These are phyloP conservation scores for Drosophila infuscata DNA, from an alignment of 2,888 invertebrate species.

Conservation along the genomic window DNA sequence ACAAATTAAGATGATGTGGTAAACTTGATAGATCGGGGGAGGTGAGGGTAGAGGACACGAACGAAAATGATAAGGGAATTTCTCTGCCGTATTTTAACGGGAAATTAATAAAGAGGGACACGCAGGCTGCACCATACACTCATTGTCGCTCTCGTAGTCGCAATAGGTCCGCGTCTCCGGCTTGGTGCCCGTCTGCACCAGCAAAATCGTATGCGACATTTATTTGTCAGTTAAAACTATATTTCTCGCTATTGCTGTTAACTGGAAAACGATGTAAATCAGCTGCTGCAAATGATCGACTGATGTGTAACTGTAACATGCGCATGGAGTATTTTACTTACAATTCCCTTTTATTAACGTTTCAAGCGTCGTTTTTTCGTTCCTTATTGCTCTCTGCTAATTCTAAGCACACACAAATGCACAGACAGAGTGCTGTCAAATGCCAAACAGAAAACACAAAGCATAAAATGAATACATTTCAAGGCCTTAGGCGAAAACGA, in stretches of 20 bases:
- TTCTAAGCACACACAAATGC: neutral
- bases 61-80: no score
- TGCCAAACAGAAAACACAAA: neutral
- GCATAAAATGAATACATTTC: neutral
- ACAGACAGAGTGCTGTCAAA: neutral
- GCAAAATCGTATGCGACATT: slow-evolving; percentile 97
- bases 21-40: no score
- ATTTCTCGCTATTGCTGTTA: neutral
- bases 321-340: neutral
- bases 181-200: slow-evolving; percentile 96
- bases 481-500: neutral
- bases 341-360: neutral
- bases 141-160: slow-evolving; percentile 98
- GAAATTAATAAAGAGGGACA: no score
- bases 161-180: slow-evolving; percentile 99
- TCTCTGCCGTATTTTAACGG: no score
- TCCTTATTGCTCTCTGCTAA: neutral
- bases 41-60: no score
- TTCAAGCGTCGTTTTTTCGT: no score
- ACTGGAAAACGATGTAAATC: neutral
- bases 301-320: neutral
- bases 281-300: no score
- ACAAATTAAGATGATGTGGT: no score
- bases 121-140: slow-evolving; percentile 92
- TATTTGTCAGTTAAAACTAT: neutral